Evolutionary conservation across 2,113 vertebrate genomes (phyloP).

Genomic region (Hemiprocne comata): DNA sequence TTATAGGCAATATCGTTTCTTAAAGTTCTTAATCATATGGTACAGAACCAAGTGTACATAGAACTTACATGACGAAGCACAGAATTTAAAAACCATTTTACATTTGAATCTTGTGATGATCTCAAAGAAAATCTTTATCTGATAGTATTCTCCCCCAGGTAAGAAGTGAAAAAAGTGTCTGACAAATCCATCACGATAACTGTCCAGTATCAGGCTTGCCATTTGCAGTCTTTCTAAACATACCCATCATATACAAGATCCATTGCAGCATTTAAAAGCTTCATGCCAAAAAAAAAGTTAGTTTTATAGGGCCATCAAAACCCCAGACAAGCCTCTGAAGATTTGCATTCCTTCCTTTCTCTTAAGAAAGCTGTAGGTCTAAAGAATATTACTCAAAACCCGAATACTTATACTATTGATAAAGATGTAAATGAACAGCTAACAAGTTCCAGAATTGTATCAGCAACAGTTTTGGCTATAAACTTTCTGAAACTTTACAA

Average conservation of each 20-base stretch:
- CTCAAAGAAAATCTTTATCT: not conserved
- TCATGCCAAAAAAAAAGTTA: not conserved
- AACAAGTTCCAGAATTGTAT: not conserved
- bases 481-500: not conserved
- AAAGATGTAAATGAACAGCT: not conserved
- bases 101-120: not conserved
- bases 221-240: not conserved
- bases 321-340: not conserved
- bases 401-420: not conserved
- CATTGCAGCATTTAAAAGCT: not conserved
- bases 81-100: not conserved
- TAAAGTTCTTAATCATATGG: not conserved
- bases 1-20: not conserved
- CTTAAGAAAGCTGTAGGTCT: not conserved
- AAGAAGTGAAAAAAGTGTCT: not conserved
- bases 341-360: not conserved
- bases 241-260: not conserved
- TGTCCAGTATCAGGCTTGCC: not conserved
- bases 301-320: conserved; percentile 21
- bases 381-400: not conserved
- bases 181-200: not conserved
- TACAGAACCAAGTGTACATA: not conserved
- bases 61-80: not conserved
- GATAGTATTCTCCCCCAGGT: not conserved
- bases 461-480: not conserved